Base-by-base conservation (phyloP, 1,140 invertebrate species). In the Heliconius congener region DNA sequence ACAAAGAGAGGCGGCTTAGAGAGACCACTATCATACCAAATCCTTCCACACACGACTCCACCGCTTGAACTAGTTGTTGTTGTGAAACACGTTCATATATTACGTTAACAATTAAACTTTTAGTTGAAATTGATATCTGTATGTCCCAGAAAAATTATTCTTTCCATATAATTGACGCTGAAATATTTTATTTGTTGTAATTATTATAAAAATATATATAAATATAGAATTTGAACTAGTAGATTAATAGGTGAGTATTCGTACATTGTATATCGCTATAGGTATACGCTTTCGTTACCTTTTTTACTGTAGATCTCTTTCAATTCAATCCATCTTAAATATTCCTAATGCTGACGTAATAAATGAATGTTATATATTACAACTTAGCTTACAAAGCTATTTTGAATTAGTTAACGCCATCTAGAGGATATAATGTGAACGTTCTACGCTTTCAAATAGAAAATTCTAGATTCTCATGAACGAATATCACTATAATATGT, bases 1-100 rank as follows among this genome's bases (percentile, higher is more conserved):
- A 97, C 8, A 97, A 97, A 85, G 98, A 99, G 77, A 91, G 97
- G 71, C 96, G 98, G 85, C 95, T 98, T 50, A 95, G 98, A 81
- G 96, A 97, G 88, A 85, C 90, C 37, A 83, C 85, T 50, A 88
- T 90, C 77, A 93, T 94, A 50, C 89, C 91, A 30, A 93, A 93
- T 79, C 91, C 92, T 37, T 92, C 92, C 23, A 88, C 87, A n/a
- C 91, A 94, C 78, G 93, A 94, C 73, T 94, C 93, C 75, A 93
- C 89, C 39, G 93, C 93, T 84, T 94, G 88, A 86, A 86, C 60
- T 79, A 79, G 46, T 39, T 34, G 42, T 37, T 39, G 19, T 74
- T 19, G 30, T 37, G 37, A 72, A 72, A 39, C 8, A 30, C 34
- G 19, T 72, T 72, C 71, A 39, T 19, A 6, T 72, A 72, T 72